Evolutionary conservation across 2,888 invertebrate genomes (phyloP).

Genomic region (Drosophila kuntzei): DNA sequence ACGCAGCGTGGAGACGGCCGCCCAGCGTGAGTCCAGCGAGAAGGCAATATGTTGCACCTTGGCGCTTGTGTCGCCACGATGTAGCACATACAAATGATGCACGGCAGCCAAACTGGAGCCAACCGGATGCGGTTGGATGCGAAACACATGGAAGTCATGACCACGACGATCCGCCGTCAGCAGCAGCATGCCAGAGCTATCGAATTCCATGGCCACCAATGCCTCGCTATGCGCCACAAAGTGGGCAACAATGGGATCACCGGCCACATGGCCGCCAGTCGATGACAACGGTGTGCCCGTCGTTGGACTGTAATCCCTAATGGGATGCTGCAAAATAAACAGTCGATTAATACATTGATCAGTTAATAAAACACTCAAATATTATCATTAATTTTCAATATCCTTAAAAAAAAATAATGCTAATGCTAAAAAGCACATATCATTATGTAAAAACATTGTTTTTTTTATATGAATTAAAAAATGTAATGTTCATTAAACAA

Average conservation of each 20-base stretch:
- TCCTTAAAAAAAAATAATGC: not conserved
- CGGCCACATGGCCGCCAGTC: slow-evolving; percentile 85
- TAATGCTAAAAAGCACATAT: not conserved
- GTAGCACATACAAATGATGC: slow-evolving; percentile 97
- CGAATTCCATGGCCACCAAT: slow-evolving; percentile 95
- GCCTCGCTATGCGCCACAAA: slow-evolving; percentile 95
- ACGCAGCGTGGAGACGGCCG: slow-evolving; percentile 96
- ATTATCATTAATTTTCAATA: too few species aligned
- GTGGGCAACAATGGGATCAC: slow-evolving; percentile 93
- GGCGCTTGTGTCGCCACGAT: slow-evolving; percentile 98
- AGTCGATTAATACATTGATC: not conserved
- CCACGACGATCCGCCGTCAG: slow-evolving; percentile 96
- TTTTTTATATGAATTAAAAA: too few species aligned
- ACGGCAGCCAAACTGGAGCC: slow-evolving; percentile 94
- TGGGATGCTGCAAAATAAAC: slow-evolving; percentile 73
- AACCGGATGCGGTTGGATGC: slow-evolving; percentile 96
- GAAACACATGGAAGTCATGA: slow-evolving; percentile 98
- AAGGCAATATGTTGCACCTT: slow-evolving; percentile 97
- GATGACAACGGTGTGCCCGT: slow-evolving; percentile 81
- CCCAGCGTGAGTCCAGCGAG: slow-evolving; percentile 97
- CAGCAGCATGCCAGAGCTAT: slow-evolving; percentile 94
- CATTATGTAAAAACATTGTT: too few species aligned
- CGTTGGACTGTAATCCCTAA: slow-evolving; percentile 84
- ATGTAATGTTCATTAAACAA: too few species aligned
- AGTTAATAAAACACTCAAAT: not conserved